Percentiles rank a stretch among this genome's conserved stretches.
Evolutionary conservation across 2,888 invertebrate genomes (phyloP).

Genomic region (Ceratothoa steindachneri): DNA sequence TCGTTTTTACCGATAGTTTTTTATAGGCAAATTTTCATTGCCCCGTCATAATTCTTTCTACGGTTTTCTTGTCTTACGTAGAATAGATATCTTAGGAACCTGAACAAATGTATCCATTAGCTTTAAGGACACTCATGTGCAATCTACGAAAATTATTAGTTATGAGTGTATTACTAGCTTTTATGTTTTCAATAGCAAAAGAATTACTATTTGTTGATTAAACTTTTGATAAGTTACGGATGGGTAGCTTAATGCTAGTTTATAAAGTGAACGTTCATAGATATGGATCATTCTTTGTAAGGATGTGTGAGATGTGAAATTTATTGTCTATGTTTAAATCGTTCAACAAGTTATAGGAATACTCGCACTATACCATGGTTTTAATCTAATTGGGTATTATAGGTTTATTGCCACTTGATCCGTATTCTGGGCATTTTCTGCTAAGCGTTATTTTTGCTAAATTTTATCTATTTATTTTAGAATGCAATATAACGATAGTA

Average conservation of each 20-base stretch:
- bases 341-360: neutral
- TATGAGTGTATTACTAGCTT: neutral
- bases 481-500: too few species aligned
- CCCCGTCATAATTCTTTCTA: neutral
- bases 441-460: too few species aligned
- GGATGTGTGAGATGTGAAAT: neutral
- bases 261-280: neutral
- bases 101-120: conserved; percentile 6
- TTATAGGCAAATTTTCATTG: neutral
- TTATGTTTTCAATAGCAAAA: neutral
- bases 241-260: neutral
- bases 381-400: too few species aligned
- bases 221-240: neutral
- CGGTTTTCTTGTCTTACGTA: neutral
- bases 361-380: too few species aligned
- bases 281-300: neutral
- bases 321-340: neutral
- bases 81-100: neutral
- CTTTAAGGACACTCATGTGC: neutral
- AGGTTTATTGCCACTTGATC: too few species aligned
- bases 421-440: too few species aligned
- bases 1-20: neutral
- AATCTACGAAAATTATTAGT: neutral
- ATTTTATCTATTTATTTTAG: too few species aligned
- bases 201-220: neutral